Percentiles rank a stretch among this genome's conserved stretches.
Evolutionary conservation across 2,797 vertebrate species (phyloP).

Genomic region (Ceyx erithaca): DNA sequence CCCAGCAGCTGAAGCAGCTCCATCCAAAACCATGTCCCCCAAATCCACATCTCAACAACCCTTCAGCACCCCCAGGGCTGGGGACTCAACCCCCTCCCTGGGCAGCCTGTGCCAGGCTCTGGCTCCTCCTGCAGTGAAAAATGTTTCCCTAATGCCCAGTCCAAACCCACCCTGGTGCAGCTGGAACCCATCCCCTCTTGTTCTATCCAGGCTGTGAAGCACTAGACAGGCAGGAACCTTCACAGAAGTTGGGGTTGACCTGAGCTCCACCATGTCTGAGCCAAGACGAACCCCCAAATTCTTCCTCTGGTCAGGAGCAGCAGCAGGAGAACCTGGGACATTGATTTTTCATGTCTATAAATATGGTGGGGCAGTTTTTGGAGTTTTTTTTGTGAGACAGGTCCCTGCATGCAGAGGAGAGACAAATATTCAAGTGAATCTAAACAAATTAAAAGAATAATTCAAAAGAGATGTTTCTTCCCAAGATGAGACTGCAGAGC

Average conservation of each 20-base stretch:
- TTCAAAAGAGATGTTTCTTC: conserved; percentile 26
- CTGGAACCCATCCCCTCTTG: no score
- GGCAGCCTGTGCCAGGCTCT: no score
- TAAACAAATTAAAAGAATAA: conserved; percentile 67
- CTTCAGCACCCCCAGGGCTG: no score
- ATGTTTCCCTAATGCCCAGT: no score
- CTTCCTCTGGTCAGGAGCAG: not conserved
- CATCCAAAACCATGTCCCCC: not conserved
- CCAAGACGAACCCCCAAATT: not conserved
- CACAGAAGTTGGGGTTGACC: not conserved
- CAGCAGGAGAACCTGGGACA: not conserved
- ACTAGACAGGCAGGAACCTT: not conserved
- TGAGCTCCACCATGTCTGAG: not conserved
- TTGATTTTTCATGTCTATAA: not conserved
- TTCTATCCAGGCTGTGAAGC: not conserved
- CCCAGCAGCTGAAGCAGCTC: conserved; percentile 13
- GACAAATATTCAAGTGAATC: not conserved
- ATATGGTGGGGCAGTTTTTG: not conserved
- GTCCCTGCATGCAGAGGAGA: not conserved
- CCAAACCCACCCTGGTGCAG: no score
- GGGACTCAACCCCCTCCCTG: no score
- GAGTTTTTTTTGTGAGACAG: not conserved
- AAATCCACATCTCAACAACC: no score
- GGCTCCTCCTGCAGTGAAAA: no score
- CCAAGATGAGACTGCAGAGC: not conserved